Evolutionary conservation across 1,140 invertebrate genomes (phyloP).

Genomic region (Megalopta genalis): DNA sequence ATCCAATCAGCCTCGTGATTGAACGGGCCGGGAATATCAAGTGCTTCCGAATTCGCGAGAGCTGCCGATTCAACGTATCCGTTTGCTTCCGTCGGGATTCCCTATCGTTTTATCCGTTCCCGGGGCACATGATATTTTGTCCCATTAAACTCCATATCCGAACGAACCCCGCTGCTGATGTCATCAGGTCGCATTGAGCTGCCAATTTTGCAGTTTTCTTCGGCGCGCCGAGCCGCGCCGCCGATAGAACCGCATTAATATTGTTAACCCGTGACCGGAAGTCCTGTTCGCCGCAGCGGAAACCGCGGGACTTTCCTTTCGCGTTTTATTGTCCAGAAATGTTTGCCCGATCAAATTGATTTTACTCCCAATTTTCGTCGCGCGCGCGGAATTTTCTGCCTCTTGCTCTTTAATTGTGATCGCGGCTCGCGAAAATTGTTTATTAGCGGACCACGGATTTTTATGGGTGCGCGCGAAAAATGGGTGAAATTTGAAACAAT

Average conservation of each 20-base stretch:
- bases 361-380: no score
- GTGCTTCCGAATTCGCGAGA: constrained; percentile 5
- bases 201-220: constrained; percentile 62
- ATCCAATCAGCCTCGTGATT: constrained; percentile 19
- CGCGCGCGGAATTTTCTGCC: no score
- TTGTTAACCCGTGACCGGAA: constrained; percentile 14
- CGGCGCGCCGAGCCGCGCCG: not conserved
- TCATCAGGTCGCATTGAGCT: constrained; percentile 55
- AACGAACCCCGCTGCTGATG: constrained; percentile 56
- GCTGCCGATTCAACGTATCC: constrained; percentile 3
- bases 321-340: not conserved
- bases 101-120: constrained; percentile 13
- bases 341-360: no score
- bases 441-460: no score
- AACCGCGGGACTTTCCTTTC: not conserved
- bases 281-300: not conserved
- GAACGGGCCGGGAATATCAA: constrained; percentile 35
- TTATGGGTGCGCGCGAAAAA: no score
- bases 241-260: not conserved
- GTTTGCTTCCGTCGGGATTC: not conserved
- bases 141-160: constrained; percentile 58
- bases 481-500: no score
- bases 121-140: constrained; percentile 55
- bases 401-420: no score
- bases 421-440: no score